phyloP scores from a whole-genome alignment of 1,140 invertebrate species.

The Schlechtendalia chinensis region DNA sequence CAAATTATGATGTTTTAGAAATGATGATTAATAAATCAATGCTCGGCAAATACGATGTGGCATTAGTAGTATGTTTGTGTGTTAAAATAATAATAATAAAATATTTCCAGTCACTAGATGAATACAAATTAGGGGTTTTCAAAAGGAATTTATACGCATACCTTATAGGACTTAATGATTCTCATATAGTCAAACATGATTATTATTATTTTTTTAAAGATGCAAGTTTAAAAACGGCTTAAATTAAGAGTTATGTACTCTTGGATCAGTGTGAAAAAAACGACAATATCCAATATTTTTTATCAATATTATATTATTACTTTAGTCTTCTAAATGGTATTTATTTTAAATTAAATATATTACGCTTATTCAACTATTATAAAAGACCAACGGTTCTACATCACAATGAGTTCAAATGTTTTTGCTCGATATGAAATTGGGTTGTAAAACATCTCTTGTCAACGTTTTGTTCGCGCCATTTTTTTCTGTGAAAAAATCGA shows the following conservation, averaged over 20 bases:
- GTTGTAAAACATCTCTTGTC: no score
- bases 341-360: background rate
- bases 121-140: conserved; percentile 15
- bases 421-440: no score
- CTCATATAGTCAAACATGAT: background rate
- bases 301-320: background rate
- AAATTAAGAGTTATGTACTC: background rate
- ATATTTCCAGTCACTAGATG: background rate
- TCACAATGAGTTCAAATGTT: no score
- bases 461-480: no score
- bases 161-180: background rate
- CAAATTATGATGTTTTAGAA: background rate
- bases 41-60: background rate
- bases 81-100: conserved; percentile 27
- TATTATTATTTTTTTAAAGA: background rate
- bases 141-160: background rate
- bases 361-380: no score
- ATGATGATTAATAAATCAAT: conserved; percentile 1
- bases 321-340: background rate
- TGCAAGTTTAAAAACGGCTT: background rate
- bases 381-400: no score
- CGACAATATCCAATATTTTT: background rate
- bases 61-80: conserved; percentile 25
- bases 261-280: background rate
- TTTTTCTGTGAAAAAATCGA: no score